phyloP scores from a whole-genome alignment of 2,113 vertebrate species.

The Sebastes schlegelii region DNA sequence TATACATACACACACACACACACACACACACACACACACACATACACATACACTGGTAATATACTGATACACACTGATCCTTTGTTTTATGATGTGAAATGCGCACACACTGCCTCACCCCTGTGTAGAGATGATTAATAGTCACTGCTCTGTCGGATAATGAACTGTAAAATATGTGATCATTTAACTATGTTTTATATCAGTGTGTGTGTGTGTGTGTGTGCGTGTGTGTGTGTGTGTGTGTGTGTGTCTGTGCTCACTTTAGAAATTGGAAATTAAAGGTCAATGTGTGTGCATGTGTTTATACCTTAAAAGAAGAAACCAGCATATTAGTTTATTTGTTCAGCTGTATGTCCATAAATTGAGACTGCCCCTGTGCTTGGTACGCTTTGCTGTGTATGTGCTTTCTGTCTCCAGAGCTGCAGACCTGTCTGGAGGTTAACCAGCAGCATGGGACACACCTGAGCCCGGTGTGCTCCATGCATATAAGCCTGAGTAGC shows the following conservation, averaged over 20 bases:
- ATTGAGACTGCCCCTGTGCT: background rate
- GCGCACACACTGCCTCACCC: slow-evolving; percentile 12
- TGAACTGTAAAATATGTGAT: slow-evolving; percentile 65
- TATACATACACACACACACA: background rate
- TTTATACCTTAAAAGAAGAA: slow-evolving; percentile 26
- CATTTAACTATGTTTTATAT: slow-evolving; percentile 56
- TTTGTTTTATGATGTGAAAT: slow-evolving; percentile 53
- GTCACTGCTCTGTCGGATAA: slow-evolving; percentile 55
- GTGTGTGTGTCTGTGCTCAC: background rate
- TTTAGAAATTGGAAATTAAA: slow-evolving; percentile 30
- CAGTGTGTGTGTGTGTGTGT: background rate
- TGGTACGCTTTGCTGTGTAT: background rate
- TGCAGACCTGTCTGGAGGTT: background rate
- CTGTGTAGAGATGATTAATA: slow-evolving; percentile 69
- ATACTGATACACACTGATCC: slow-evolving; percentile 27
- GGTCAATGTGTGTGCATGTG: slow-evolving; percentile 34
- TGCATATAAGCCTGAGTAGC: background rate
- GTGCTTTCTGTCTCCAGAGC: background rate
- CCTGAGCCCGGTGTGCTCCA: background rate
- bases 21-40: slow-evolving; percentile 20
- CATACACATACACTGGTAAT: slow-evolving; percentile 29
- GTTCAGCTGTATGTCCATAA: background rate
- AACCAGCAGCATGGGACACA: background rate
- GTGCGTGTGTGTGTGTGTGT: background rate
- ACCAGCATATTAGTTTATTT: slow-evolving; percentile 15